A percentile compares a stretch with the other conserved stretches of the same genome.
Conservation (phyloP, 2,113 vertebrate genomes). For the Ptilonorhynchus violaceus region DNA sequence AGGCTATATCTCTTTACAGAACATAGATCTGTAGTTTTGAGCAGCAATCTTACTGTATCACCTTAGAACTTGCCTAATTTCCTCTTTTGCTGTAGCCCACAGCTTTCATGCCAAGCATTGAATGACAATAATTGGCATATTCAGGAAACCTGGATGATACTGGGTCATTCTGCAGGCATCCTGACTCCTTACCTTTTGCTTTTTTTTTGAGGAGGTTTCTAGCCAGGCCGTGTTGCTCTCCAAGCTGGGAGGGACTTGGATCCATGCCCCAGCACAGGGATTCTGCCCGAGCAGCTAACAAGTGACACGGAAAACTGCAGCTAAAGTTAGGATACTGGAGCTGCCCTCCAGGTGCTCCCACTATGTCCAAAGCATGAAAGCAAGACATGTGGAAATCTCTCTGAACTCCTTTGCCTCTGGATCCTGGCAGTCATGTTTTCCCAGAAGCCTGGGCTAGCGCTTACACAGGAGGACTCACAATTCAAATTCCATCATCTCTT, state of each 20-base stretch:
- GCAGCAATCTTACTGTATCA: background rate
- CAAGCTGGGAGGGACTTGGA: background rate
- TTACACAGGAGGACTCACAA: background rate
- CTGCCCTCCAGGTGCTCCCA: background rate
- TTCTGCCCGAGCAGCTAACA: background rate
- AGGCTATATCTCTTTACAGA: background rate
- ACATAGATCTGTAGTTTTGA: background rate
- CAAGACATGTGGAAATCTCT: rapidly evolving
- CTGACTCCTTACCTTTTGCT: background rate
- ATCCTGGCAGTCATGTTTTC: background rate
- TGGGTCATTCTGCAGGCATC: background rate
- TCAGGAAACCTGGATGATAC: background rate
- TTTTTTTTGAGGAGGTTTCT: background rate
- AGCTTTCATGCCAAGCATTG: background rate
- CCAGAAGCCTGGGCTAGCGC: background rate
- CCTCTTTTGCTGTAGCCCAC: background rate
- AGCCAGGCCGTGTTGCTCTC: rapidly evolving
- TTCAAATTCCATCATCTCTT: background rate
- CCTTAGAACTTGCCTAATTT: background rate
- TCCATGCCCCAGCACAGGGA: background rate
- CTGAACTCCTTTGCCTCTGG: background rate
- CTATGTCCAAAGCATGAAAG: background rate
- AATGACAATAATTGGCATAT: background rate
- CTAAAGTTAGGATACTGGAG: background rate
- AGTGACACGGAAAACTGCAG: background rate